A percentile compares a stretch with the other conserved stretches of the same genome.
Conservation (phyloP, 2,888 invertebrate species). For the Dichetophora obliterata region DNA sequence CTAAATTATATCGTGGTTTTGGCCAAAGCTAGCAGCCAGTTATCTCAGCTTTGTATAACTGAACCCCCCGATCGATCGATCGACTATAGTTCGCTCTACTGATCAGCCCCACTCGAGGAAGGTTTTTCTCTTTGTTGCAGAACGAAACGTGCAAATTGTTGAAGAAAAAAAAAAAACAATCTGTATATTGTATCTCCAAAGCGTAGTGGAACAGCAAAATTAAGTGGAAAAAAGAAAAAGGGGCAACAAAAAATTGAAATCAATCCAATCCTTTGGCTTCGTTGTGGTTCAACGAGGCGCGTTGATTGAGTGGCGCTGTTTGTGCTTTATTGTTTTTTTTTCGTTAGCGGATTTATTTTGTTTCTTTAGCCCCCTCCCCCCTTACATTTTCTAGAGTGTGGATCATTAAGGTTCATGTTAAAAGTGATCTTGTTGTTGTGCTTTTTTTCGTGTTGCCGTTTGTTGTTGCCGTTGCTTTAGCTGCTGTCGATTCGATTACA, state of each 20-base stretch:
- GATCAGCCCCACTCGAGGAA: not conserved
- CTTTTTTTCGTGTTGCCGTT: not conserved
- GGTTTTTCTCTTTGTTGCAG: not conserved
- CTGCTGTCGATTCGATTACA: slow-evolving; percentile 4
- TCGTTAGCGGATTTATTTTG: not conserved
- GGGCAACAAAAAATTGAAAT: not conserved
- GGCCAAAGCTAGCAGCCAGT: slow-evolving; percentile 1
- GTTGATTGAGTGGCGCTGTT: slow-evolving; percentile 29
- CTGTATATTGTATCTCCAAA: too few relatives aligned
- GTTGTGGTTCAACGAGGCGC: not conserved
- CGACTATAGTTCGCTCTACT: not conserved
- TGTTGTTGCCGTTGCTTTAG: slow-evolving; percentile 14
- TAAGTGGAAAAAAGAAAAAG: too few relatives aligned
- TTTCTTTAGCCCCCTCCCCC: not conserved
- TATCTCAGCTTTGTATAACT: not conserved
- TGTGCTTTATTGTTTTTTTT: not conserved
- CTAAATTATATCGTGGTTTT: slow-evolving; percentile 31
- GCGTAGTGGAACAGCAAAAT: too few relatives aligned
- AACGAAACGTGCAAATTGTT: slow-evolving; percentile 26
- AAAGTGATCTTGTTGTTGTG: not conserved
- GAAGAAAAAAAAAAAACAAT: not conserved
- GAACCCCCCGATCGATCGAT: not conserved
- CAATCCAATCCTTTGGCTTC: not conserved
- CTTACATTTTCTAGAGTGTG: not conserved
- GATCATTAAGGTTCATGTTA: slow-evolving; percentile 24